Evolutionary conservation across 2,888 invertebrate species (phyloP), one percentile per base, ranked within the genome.

Genomic region (Andrena trimmerana): DNA sequence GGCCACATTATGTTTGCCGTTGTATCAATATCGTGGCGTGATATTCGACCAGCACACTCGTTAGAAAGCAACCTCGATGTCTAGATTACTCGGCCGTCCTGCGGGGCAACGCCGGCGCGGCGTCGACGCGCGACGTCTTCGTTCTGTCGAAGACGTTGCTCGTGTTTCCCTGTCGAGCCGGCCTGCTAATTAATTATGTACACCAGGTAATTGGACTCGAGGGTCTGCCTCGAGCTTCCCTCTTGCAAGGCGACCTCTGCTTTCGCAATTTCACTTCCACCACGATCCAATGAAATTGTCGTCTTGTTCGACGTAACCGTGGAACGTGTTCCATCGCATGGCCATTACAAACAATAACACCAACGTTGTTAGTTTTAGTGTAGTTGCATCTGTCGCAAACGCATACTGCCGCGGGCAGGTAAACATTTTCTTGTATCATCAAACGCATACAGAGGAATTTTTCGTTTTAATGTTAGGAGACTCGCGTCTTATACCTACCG

Each of bases 11-110:
- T 83, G 78, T 79, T 85, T 73, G 73, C 60, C 69, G 67, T 73
- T 63, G 81, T 83, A 85, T 88, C 88, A 77, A 87, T 87, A 86
- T 79, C 74, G 67, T 52, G 66, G 78, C 74, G 42, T 75, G 78
- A 83, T 79, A 73, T 69, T 65, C 59, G 42, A 13, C n/a, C 68
- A 48, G 71, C 72, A 75, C 81, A 83, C 83, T 84, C 83, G 86
- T 86, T 88, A 77, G 79, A 65, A 59, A 36, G 29, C 36, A 59
- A 29, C 33, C 74, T 5, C 27, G 24, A n/a, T 20, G 62, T 48
- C 68, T 65, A 50, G 67, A 78, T 81, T 73, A 68, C 27, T 29
- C 52, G 57, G n/a, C 27, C 24, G 50, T n/a, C 54, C 33, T 10
- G 24, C 42, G 20, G 16, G n/a, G 27, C 7, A 10, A 20, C 42